These are phyloP conservation scores for Premnoplex brunnescens DNA, from an alignment of 2,797 vertebrate genomes.

Conservation along the genomic window DNA sequence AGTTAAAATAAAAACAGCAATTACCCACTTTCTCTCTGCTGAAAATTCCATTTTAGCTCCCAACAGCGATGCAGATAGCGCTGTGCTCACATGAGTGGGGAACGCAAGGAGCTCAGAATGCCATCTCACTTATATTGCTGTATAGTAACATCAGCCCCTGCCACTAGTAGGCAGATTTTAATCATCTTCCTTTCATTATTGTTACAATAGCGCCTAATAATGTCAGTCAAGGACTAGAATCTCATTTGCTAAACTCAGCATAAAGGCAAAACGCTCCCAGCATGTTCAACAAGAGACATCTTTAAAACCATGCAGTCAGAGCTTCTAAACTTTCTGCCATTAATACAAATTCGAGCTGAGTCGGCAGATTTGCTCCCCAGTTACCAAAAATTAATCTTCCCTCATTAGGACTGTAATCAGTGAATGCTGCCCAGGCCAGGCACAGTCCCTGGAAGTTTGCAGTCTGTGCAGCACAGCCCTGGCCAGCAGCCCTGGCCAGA, in stretches of 20 bases:
- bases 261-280: constrained; percentile 13
- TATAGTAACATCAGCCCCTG: not conserved
- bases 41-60: not conserved
- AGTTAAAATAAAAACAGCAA: constrained; percentile 26
- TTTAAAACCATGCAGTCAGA: not conserved
- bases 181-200: constrained; percentile 45
- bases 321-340: not conserved
- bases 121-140: not conserved
- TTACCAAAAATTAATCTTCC: not conserved
- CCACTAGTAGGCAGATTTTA: constrained; percentile 57
- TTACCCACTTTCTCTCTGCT: not conserved
- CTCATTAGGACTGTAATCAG: not conserved
- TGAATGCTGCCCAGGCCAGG: not conserved
- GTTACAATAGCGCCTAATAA: constrained; percentile 36
- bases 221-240: constrained; percentile 25
- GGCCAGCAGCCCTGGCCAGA: not conserved
- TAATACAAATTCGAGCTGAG: not conserved
- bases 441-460: not conserved
- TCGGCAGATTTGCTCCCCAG: not conserved
- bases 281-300: not conserved
- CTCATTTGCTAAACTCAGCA: constrained; percentile 45
- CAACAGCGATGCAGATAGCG: not conserved
- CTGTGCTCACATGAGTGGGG: not conserved
- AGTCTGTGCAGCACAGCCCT: not conserved
- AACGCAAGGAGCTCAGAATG: not conserved